Conservation (phyloP, 2,113 vertebrate species). For the Bujurquina vittata region DNA sequence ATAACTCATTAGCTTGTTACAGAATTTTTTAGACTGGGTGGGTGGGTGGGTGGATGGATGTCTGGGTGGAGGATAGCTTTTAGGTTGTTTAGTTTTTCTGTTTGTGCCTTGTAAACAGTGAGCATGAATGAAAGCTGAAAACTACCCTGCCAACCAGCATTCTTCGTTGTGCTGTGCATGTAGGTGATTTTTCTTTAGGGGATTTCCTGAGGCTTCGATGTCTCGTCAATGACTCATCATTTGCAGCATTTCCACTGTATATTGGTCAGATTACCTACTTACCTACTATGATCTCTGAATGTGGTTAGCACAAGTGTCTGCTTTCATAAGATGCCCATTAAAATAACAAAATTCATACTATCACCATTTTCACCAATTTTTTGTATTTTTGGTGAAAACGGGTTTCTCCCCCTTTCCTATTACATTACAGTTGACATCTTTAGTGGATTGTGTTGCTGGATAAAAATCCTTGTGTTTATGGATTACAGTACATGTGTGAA, state of each 20-base stretch:
- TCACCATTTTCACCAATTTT: background rate
- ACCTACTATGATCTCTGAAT: background rate
- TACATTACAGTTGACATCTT: background rate
- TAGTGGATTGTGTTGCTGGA: background rate
- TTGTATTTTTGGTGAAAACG: background rate
- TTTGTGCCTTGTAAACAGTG: background rate
- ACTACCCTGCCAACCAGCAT: background rate
- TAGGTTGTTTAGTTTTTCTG: background rate
- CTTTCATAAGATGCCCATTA: background rate
- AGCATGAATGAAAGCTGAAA: background rate
- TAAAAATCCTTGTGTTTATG: background rate
- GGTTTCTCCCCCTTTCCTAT: background rate
- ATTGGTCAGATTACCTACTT: background rate
- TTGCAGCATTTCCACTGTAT: background rate
- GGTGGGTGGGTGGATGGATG: no score
- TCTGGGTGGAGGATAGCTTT: background rate
- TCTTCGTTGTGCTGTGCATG: background rate
- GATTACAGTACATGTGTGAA: constrained; percentile 43
- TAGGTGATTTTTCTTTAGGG: constrained; percentile 9
- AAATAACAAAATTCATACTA: no score
- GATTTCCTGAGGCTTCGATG: constrained; percentile 18
- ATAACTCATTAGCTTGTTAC: background rate
- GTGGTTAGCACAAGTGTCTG: background rate
- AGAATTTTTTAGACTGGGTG: background rate
- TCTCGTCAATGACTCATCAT: background rate